Evolutionary conservation across 2,888 invertebrate genomes (phyloP), one percentile per base, ranked within the genome.

Genomic region (Chrysotoxum bicinctum): DNA sequence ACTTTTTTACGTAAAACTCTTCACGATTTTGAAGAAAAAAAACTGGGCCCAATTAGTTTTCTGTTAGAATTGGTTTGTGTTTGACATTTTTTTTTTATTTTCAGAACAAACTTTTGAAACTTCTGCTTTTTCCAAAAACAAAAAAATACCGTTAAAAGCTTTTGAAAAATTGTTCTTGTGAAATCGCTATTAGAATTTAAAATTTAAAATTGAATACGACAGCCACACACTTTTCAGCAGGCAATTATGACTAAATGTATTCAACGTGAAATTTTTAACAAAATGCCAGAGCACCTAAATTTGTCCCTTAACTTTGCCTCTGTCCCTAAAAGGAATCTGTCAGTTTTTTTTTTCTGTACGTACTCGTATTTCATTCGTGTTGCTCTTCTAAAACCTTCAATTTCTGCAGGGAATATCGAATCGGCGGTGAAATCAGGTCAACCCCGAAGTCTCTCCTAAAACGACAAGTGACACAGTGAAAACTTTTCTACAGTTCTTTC

Each of bases 371-470:
- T 35, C 21, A 58, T 37, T 58, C 30, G 10, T 50, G 16, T 54
- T 54, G 54, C 37, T 21, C 30, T 32, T 45, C 14, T 26, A 3
- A 64, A 32, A 48, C 48, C 45, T 60, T 45, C 45, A 45, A 37
- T 35, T 66, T 50, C 64, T 32, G 40, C 23, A 16, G 35, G 32
- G 62, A 60, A 73, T 62, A 52, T 62, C 60, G 48, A 73, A 64
- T 64, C 74, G 52, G 74, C 52, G 43, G 16, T 32, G 21, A 66
- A 74, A 64, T 74, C 40, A 54, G 74, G 64, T 74, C 64, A 64
- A 64, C 40, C 21, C 35, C 30, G 43, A 73, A 58, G 32, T 64
- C 14, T 48, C 45, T 30, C 8, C 37, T 26, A 19, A 56, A 21
- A 21, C 23, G 21, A 30, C 48, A 35, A 40, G 69, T 40, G 60